These are phyloP conservation scores for Sminthurides aquaticus DNA, from an alignment of 2,888 invertebrate genomes.

Conservation along the genomic window DNA sequence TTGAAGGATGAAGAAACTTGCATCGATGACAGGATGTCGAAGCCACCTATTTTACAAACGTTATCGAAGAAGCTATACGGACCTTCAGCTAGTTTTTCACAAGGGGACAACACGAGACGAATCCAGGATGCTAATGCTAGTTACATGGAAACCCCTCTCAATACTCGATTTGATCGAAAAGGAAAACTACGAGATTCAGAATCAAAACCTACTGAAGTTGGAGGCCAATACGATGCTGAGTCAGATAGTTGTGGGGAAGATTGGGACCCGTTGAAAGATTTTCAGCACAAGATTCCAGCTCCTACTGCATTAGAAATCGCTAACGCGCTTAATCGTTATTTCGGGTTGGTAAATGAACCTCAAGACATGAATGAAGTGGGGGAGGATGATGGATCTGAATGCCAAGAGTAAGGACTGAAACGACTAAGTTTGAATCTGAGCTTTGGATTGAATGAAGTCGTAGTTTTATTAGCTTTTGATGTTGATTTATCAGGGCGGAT, in stretches of 20 bases:
- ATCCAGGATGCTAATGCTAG: too few relatives aligned
- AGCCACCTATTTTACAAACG: too few relatives aligned
- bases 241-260: background rate
- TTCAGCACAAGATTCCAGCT: background rate
- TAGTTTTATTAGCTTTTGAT: background rate
- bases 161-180: background rate
- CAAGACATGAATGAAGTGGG: background rate
- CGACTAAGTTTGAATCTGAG: background rate
- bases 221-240: too few relatives aligned
- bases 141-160: too few relatives aligned
- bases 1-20: too few relatives aligned
- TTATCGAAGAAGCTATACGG: too few relatives aligned
- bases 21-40: too few relatives aligned
- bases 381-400: background rate
- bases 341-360: background rate
- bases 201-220: too few relatives aligned
- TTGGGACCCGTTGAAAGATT: background rate
- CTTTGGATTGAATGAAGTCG: background rate
- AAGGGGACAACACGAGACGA: too few relatives aligned
- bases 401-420: background rate
- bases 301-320: background rate
- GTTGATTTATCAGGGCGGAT: background rate
- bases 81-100: too few relatives aligned
- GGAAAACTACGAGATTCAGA: background rate
- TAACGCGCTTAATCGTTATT: background rate